phyloP scores from a whole-genome alignment of 2,797 vertebrate genomes.

The Potorous gilbertii region DNA sequence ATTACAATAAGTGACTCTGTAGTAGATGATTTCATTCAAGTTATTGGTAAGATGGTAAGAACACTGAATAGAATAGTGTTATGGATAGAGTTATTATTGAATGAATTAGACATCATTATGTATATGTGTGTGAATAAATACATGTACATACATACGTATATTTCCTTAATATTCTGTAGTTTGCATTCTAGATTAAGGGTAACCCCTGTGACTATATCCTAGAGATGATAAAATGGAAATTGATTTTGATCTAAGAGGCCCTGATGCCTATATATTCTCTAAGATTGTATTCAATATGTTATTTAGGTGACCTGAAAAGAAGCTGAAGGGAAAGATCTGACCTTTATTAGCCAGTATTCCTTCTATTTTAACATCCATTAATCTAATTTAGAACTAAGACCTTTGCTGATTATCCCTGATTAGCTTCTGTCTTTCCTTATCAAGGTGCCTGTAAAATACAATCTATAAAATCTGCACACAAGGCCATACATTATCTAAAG shows the following conservation, averaged over 20 bases:
- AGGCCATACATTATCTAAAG: not conserved
- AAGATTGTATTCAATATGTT: conserved; percentile 34
- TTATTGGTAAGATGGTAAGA: not conserved
- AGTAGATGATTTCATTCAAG: not conserved
- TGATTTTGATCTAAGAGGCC: conserved; percentile 25
- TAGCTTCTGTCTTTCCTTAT: not conserved
- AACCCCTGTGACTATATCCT: not conserved
- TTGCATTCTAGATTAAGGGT: not conserved
- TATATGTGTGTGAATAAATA: not conserved
- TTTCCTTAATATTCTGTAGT: not conserved
- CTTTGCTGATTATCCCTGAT: conserved; percentile 64
- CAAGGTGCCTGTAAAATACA: not conserved
- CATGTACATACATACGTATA: not conserved
- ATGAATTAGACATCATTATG: not conserved
- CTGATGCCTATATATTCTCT: conserved; percentile 20
- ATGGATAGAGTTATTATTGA: not conserved
- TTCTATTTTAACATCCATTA: conserved; percentile 69
- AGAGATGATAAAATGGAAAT: conserved; percentile 44
- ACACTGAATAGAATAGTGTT: not conserved
- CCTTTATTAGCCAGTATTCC: conserved; percentile 65
- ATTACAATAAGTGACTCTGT: not conserved
- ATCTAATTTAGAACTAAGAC: conserved; percentile 57
- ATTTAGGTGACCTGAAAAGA: conserved; percentile 58
- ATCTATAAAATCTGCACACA: not conserved
- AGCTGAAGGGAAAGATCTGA: conserved; percentile 56